Evolutionary conservation across 2,888 invertebrate genomes (phyloP).

Genomic region (Plagodis pulveraria): DNA sequence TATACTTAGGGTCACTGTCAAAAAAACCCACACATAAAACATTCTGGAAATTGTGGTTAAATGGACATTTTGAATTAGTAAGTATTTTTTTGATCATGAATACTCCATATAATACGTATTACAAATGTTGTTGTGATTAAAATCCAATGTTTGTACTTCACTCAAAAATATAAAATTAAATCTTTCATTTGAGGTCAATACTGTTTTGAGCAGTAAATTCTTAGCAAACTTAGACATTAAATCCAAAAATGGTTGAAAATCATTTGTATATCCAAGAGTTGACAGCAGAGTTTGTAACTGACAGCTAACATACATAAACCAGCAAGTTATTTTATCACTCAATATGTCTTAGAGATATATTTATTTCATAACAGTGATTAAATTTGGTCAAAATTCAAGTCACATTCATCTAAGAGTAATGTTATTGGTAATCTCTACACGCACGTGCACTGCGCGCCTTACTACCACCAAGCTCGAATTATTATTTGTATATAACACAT

Average conservation of each 20-base stretch:
- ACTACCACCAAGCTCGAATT: conserved; percentile 37
- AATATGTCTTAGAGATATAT: neutral
- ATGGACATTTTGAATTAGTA: no score
- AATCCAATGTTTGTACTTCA: no score
- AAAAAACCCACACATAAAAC: neutral
- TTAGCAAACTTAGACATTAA: no score
- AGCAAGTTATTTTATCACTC: conserved; percentile 3
- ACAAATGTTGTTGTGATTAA: no score
- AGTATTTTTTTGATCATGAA: no score
- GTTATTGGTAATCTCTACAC: conserved; percentile 26
- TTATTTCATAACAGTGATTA: conserved; percentile 21
- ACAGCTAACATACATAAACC: neutral
- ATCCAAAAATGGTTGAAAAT: no score
- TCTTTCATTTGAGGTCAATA: no score
- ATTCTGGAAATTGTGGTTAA: no score
- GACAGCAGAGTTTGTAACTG: neutral
- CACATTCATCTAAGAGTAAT: conserved; percentile 20
- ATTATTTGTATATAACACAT: conserved; percentile 39
- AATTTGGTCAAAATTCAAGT: conserved; percentile 44
- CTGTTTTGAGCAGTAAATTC: no score
- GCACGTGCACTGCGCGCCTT: conserved; percentile 31
- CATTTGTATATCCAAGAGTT: neutral
- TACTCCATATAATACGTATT: no score
- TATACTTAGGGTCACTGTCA: neutral
- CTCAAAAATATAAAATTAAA: no score